These are phyloP conservation scores for Alligator sinensis DNA, from an alignment of 2,113 vertebrate genomes.

Conservation along the genomic window DNA sequence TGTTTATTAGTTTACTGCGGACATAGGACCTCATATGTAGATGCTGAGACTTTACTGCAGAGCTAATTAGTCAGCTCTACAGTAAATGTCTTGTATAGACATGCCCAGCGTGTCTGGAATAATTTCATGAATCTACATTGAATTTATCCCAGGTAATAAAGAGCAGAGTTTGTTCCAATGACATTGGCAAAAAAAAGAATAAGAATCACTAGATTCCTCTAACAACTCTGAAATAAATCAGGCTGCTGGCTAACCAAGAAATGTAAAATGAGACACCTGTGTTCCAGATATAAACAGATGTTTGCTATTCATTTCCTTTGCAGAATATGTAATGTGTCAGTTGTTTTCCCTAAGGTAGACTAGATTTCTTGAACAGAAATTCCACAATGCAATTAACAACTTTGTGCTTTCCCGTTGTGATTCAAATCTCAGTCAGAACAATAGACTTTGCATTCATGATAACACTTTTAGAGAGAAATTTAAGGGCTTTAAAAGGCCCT, in stretches of 20 bases:
- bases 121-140: too few relatives aligned
- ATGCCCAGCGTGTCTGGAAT: too few relatives aligned
- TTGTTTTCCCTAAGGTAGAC: not conserved
- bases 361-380: not conserved
- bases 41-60: too few relatives aligned
- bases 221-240: not conserved
- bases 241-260: conserved; percentile 1
- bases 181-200: not conserved
- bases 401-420: not conserved
- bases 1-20: too few relatives aligned
- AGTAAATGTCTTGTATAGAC: too few relatives aligned
- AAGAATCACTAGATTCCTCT: not conserved
- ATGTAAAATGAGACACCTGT: conserved; percentile 2
- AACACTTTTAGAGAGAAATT: too few relatives aligned
- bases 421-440: not conserved
- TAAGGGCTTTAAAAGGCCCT: too few relatives aligned
- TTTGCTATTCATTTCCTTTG: not conserved
- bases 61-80: too few relatives aligned
- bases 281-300: not conserved
- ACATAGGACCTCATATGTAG: too few relatives aligned
- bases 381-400: not conserved
- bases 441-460: too few relatives aligned
- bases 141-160: not conserved
- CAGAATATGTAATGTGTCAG: fast-evolving
- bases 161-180: not conserved